Base-by-base conservation (phyloP, 2,113 vertebrate genomes). In the Limanda limanda region DNA sequence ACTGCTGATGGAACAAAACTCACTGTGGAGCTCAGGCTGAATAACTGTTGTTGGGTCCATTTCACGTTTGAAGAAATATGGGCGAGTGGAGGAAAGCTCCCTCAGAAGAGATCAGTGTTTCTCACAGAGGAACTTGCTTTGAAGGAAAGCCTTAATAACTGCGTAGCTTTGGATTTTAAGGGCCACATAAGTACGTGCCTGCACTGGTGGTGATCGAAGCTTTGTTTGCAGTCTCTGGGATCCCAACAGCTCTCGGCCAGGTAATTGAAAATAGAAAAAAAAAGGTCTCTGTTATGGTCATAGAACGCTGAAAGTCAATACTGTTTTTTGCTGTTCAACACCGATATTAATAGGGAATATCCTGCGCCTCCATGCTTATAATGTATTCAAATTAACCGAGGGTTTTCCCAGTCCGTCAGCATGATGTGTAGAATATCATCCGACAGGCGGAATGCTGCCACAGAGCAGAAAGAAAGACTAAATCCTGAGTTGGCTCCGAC, bases 221-320 rank as follows among this genome's bases (percentile, higher is more conserved):
- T 86, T 90, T 91, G 88, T 89, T 86, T 85, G 79, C 69, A 63
- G 45, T 74, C 51, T 61, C 47, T 64, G 70, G 59, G 80, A 90
- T 85, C 81, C 74, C 65, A 55, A 76, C 58, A 80, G 85, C 78
- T 87, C 68, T 76, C 51, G 79, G 76, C 48, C 75, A 76, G 74
- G 78, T 84, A 78, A 87, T 84, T 86, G 86, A 87, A 88, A 84
- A 70, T 66, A 27, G 74, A 51, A 74, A 70, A 77, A 60, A 74
- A 48, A 72, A 59, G 1, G 59, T 67, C 59, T 84, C 72, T 86
- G 63, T 84, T 52, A 61, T 24, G 81, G 82, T 67, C 55, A 76
- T 42, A 61, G 6, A 60, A 21, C 35, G 42, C 45, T 70, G 54
- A 81, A 88, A 70, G 54, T 57, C 65, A 51, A 3, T 7, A 8